A percentile compares a stretch with the other conserved stretches of the same genome.
phyloP scores from a whole-genome alignment of 1,140 invertebrate species.

The Hycleus cichorii region DNA sequence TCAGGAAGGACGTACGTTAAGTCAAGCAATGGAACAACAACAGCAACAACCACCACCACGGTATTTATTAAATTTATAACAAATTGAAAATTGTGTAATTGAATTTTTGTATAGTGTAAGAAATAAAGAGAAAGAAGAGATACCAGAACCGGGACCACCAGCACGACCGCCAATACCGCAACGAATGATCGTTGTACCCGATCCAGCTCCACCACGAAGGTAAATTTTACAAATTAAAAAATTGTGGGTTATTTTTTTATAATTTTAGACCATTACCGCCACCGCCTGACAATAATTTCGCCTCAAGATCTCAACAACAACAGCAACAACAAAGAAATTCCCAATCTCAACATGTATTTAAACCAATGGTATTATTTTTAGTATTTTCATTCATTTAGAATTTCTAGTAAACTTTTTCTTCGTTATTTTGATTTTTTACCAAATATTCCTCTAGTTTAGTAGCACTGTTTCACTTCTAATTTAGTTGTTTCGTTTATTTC shows the following conservation, averaged over 20 bases:
- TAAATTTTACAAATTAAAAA: slow-evolving; percentile 12
- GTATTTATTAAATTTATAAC: slow-evolving; percentile 19
- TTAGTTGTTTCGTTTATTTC: slow-evolving; percentile 41
- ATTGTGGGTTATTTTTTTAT: background rate
- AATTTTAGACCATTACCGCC: slow-evolving; percentile 41
- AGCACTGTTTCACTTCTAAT: slow-evolving; percentile 34
- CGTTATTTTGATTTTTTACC: slow-evolving; percentile 5
- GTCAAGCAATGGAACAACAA: slow-evolving; percentile 38
- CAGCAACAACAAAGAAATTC: slow-evolving; percentile 65
- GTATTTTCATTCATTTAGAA: slow-evolving; percentile 1
- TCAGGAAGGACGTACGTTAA: slow-evolving; percentile 73
- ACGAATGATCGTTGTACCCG: slow-evolving; percentile 73
- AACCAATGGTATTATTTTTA: slow-evolving; percentile 60
- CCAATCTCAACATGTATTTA: slow-evolving; percentile 70
- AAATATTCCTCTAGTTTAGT: slow-evolving; percentile 21
- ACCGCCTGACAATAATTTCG: slow-evolving; percentile 37
- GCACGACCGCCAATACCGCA: slow-evolving; percentile 78
- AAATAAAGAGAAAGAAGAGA: slow-evolving; percentile 41
- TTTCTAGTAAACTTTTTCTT: background rate
- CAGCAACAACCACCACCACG: slow-evolving; percentile 28
- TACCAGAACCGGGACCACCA: slow-evolving; percentile 74
- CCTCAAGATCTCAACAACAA: slow-evolving; percentile 41
- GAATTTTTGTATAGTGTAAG: slow-evolving; percentile 26
- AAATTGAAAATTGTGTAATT: background rate
- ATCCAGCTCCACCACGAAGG: slow-evolving; percentile 45